Evolutionary conservation across 2,797 vertebrate species (phyloP).

Genomic region (Acipenser oxyrinchus): DNA sequence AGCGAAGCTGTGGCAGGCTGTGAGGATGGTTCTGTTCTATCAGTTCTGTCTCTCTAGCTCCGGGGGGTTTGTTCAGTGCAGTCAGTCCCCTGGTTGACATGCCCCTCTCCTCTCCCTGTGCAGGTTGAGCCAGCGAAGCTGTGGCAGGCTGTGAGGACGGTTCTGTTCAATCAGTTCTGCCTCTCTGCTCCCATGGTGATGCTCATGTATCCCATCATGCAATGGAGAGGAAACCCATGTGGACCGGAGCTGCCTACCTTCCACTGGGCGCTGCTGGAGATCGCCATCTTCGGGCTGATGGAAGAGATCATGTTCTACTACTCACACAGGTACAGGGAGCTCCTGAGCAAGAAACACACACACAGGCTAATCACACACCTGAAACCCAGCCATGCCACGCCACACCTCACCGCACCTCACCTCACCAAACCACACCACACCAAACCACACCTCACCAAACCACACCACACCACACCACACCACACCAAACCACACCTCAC

Average conservation of each 20-base stretch:
- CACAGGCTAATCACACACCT: no score
- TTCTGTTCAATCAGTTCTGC: conserved; percentile 59
- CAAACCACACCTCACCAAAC: background rate
- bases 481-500: background rate
- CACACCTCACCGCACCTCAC: background rate
- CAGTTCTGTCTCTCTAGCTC: background rate
- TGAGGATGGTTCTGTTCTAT: no score
- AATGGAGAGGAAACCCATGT: conserved; percentile 60
- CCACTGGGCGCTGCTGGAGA: conserved; percentile 74
- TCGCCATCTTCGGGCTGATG: conserved; percentile 56
- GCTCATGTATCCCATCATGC: conserved; percentile 50
- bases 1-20: no score
- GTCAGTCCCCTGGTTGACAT: background rate
- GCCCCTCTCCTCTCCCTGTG: no score
- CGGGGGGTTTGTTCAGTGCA: no score
- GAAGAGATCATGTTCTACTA: conserved; percentile 91
- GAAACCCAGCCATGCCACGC: background rate
- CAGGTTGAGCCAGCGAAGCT: conserved; percentile 75
- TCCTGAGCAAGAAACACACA: background rate
- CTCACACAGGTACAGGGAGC: conserved; percentile 69
- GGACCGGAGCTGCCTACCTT: conserved; percentile 76
- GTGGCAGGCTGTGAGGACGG: conserved; percentile 46
- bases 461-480: background rate
- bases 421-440: background rate
- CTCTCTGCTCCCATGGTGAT: conserved; percentile 70